A percentile compares a stretch with the other conserved stretches of the same genome.
phyloP scores from a whole-genome alignment of 2,113 vertebrate species.

The Thunnus maccoyii region DNA sequence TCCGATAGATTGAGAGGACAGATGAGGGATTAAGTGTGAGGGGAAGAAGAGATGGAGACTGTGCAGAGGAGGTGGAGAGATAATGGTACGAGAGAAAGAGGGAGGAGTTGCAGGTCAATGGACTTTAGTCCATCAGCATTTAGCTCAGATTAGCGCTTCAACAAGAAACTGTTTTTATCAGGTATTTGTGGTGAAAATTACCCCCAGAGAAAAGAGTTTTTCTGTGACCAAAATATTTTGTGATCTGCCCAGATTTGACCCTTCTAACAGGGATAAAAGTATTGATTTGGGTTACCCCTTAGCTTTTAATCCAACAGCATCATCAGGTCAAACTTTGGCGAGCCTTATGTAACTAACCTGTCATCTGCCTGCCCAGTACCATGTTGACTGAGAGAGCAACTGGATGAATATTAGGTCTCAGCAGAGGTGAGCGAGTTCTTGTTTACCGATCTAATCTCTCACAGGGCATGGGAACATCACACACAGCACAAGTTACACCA shows the following conservation, averaged over 20 bases:
- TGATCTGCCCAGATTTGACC: no score
- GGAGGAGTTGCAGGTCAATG: not conserved
- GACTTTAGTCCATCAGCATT: not conserved
- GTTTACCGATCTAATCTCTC: not conserved
- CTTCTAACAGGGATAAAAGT: not conserved
- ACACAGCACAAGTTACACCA: not conserved
- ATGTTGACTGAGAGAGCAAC: not conserved
- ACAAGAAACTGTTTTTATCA: no score
- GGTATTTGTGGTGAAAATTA: not conserved
- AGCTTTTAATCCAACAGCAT: not conserved
- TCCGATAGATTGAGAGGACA: not conserved
- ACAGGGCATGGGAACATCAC: conserved; percentile 5
- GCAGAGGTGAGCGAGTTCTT: not conserved
- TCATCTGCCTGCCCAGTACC: not conserved
- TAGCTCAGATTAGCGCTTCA: not conserved
- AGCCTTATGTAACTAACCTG: not conserved
- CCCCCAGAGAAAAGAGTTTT: no score
- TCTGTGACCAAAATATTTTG: not conserved
- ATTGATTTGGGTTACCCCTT: not conserved
- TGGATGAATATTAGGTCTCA: not conserved
- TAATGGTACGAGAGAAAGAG: not conserved
- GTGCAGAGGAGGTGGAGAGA: not conserved
- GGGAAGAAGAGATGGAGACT: not conserved
- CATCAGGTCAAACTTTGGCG: not conserved
- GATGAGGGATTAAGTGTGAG: not conserved